Base-by-base conservation (phyloP, 2,797 vertebrate genomes). In the Gymnodraco acuticeps region DNA sequence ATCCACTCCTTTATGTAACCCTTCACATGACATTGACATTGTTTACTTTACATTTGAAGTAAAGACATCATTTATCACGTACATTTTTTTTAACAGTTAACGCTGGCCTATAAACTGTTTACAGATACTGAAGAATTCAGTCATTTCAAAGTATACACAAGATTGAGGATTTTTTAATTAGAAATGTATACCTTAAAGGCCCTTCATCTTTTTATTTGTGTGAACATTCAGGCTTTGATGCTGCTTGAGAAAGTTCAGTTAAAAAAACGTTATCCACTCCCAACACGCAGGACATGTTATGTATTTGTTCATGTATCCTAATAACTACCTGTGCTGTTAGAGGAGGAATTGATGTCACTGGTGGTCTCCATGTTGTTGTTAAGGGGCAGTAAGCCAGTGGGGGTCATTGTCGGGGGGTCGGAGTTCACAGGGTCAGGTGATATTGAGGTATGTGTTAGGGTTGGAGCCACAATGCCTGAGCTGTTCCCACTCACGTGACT, bases 321-420 rank as follows among this genome's bases (percentile, higher is more conserved):
- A 12, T n/a, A 9, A 19, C n/a, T 83, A 98, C 97, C 96, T 94
- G 96, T 86, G 85, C 70, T 93, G 74, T 89, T 90, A 41, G 91
- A 85, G 75, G 88, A 92, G 27, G 89, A 87, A 70, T 77, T 86
- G 78, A 86, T 74, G 55, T 96, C 95, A 64, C 92, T 72, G 4
- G 91, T 77, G 46, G 92, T 63, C 83, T 90, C 94, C 52, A 90
- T 92, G 0, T 87, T 88, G 87, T 95, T 93, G 73, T 93, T 93
- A 81, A 94, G 89, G 78, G 77, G 90, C 73, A 91, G 93, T 14
- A 93, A 79, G 66, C 81, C 88, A 12, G 89, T 75, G 61, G 93
- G 77, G 70, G 91, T 90, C 0, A 93, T 89, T 13, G 87, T 77
- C 0, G 92, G 33, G 17, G 53, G 63, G 31, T 54, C 72, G 7